A percentile compares a stretch with the other conserved stretches of the same genome.
These are phyloP conservation scores for Orthosia incerta DNA, from an alignment of 2,888 invertebrate genomes.

Conservation along the genomic window DNA sequence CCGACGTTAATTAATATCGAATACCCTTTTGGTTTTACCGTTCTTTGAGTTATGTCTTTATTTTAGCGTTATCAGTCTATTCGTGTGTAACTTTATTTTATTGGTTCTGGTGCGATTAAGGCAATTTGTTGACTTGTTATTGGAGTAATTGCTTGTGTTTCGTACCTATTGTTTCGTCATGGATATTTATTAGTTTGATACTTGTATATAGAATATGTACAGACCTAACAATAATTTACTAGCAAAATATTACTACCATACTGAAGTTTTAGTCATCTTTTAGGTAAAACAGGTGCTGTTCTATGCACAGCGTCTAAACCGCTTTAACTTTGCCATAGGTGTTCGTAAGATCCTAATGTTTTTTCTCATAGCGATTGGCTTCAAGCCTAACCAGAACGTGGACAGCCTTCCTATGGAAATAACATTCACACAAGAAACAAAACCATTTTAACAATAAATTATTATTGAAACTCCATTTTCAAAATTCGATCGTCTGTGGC, in stretches of 20 bases:
- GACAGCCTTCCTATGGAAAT: no score
- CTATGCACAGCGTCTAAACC: no score
- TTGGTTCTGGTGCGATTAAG: constrained; percentile 49
- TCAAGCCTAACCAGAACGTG: no score
- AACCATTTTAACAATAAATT: background rate
- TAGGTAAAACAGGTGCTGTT: background rate
- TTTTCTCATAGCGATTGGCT: background rate
- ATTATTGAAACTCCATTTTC: constrained; percentile 1
- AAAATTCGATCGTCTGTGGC: constrained; percentile 48
- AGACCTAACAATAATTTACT: background rate
- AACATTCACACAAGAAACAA: background rate
- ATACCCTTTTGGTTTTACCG: constrained; percentile 87
- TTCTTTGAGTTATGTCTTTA: constrained; percentile 79
- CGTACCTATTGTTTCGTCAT: constrained; percentile 35
- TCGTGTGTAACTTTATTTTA: constrained; percentile 54
- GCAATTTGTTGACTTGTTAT: constrained; percentile 56
- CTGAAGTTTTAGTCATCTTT: background rate
- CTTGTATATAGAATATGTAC: background rate
- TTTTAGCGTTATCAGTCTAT: constrained; percentile 72
- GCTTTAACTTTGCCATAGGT: no score
- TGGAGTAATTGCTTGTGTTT: constrained; percentile 51
- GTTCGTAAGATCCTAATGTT: background rate
- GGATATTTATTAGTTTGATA: constrained; percentile 13
- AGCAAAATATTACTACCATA: background rate
- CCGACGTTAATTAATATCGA: constrained; percentile 90